A percentile compares a stretch with the other conserved stretches of the same genome.
These are phyloP conservation scores for Tamandua tetradactyla DNA, from an alignment of 2,797 vertebrate species.

Conservation along the genomic window DNA sequence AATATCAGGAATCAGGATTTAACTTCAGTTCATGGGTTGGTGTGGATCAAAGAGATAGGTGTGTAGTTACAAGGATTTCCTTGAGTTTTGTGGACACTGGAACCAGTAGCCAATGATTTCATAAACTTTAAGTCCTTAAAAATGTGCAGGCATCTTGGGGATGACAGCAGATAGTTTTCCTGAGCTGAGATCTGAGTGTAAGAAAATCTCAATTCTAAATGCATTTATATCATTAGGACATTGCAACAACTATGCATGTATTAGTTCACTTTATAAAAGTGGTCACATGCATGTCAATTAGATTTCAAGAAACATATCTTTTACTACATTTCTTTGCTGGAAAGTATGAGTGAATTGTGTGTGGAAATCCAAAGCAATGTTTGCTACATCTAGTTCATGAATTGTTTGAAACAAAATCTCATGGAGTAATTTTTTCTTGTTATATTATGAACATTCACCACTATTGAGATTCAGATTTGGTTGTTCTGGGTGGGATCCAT, in stretches of 20 bases:
- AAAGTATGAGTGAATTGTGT: background rate
- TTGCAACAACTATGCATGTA: background rate
- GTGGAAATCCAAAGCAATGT: background rate
- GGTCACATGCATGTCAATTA: background rate
- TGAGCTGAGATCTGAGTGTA: background rate
- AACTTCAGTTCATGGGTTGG: background rate
- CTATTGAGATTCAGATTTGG: background rate
- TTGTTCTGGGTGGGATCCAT: background rate
- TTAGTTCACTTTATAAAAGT: background rate
- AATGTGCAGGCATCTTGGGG: background rate
- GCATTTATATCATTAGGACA: background rate
- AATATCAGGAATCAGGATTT: background rate
- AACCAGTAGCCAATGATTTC: background rate
- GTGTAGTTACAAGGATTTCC: background rate
- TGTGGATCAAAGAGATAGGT: background rate
- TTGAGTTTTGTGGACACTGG: background rate
- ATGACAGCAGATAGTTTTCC: background rate
- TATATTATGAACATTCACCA: background rate
- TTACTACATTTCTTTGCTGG: background rate
- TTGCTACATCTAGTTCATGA: background rate
- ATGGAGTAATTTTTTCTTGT: background rate
- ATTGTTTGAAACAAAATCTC: background rate
- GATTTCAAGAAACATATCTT: background rate
- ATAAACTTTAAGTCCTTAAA: background rate
- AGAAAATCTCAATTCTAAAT: background rate